Evolutionary conservation across 2,888 invertebrate species (phyloP).

Genomic region (Hirtodrosophila confusa): DNA sequence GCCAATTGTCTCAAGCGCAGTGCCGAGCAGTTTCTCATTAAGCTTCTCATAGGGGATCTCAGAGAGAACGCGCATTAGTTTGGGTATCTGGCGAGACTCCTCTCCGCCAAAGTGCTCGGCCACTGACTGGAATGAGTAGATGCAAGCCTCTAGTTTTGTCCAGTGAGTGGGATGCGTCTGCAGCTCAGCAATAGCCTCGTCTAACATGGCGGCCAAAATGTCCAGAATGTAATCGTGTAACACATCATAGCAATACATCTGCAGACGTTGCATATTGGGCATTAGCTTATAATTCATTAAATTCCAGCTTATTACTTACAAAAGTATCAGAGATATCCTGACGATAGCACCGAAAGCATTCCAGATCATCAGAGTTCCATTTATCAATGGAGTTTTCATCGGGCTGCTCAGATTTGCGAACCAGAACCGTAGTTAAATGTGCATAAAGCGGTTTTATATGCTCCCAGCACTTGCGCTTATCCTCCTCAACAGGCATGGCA

Average conservation of each 20-base stretch:
- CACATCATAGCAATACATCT: conserved; percentile 94
- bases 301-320: conserved; percentile 84
- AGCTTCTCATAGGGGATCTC: conserved; percentile 87
- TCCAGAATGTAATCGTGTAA: conserved; percentile 90
- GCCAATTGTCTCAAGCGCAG: conserved; percentile 91
- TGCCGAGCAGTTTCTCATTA: conserved; percentile 87
- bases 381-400: conserved; percentile 86
- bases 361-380: conserved; percentile 91
- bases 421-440: conserved; percentile 89
- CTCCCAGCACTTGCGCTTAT: conserved; percentile 82
- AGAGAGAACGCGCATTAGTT: conserved; percentile 87
- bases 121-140: conserved; percentile 88
- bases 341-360: conserved; percentile 93
- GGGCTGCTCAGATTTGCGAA: conserved; percentile 92
- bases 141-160: conserved; percentile 88
- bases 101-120: conserved; percentile 87
- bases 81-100: conserved; percentile 86
- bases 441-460: conserved; percentile 91
- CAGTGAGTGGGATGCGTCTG: conserved; percentile 84
- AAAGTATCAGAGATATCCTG: conserved; percentile 94
- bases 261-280: conserved; percentile 39
- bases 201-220: conserved; percentile 88
- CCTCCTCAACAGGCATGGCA: conserved; percentile 78
- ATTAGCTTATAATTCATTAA: background rate
- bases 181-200: conserved; percentile 85